These are phyloP conservation scores for Protonibea diacanthus DNA, from an alignment of 2,797 vertebrate genomes.

Conservation along the genomic window DNA sequence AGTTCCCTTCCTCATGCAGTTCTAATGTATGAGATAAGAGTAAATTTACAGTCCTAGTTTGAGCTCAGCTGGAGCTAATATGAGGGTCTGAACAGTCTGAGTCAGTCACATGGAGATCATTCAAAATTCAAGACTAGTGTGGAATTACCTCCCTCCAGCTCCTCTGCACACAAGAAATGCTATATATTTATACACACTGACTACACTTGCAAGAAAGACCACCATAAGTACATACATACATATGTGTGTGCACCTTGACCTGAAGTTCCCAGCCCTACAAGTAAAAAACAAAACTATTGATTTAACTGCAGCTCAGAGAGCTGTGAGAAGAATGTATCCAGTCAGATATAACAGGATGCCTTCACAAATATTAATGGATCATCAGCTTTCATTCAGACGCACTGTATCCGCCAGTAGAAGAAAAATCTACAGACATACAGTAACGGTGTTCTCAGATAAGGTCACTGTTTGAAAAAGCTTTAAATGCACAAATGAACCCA, in stretches of 20 bases:
- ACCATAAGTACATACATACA: neutral
- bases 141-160: neutral
- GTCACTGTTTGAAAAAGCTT: neutral
- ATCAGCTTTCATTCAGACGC: neutral
- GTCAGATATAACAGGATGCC: constrained; percentile 3
- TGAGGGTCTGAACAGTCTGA: neutral
- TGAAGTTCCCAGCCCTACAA: neutral
- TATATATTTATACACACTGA: neutral
- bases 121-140: neutral
- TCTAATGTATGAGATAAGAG: neutral
- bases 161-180: too few relatives aligned
- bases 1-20: neutral
- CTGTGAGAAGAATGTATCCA: neutral
- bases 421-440: neutral
- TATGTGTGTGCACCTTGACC: neutral
- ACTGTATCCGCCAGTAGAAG: neutral
- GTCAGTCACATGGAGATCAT: neutral
- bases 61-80: neutral
- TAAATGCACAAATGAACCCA: constrained; percentile 23
- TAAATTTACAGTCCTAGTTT: neutral
- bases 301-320: constrained; percentile 10
- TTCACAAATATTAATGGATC: neutral
- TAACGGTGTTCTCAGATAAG: neutral
- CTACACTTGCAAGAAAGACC: too few relatives aligned
- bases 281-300: constrained; percentile 1